Base-by-base conservation (phyloP, 2,113 vertebrate species). In the Hydropotes inermis region DNA sequence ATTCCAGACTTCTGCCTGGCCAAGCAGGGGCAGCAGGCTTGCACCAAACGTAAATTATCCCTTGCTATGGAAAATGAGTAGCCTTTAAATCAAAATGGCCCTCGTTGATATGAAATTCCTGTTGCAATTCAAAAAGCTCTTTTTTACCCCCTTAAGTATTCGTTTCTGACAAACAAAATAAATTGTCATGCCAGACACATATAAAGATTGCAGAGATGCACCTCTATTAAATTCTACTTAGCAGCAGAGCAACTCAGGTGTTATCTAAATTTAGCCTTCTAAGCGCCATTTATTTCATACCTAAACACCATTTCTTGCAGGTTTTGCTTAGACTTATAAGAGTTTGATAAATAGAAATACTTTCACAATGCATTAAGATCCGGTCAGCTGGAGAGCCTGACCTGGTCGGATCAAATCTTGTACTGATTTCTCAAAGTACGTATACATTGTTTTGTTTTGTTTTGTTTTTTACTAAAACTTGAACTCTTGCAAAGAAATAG, bases 151-250 rank as follows among this genome's bases (percentile, higher is more conserved):
- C 82, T 94, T 67, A 94, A 90, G 93, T n/a, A 98, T 97, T 97
- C 83, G 2, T 92, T 97, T 96, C 95, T 98, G 94, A 97, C 91
- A 97, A 98, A 95, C 91, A 98, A 98, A 97, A 97, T 89, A 96
- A 97, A 98, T 97, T 97, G 64, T 91, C 96, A 97, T 95, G 93
- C 97, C 74, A 87, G 92, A 93, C 67, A 96, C 95, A 98, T 55
- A 86, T 23, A 74, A 91, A 94, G 95, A 98, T 95, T 95, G 70
- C 83, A 76, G 87, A 95, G 89, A 98, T 96, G 84, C 82, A 94
- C 93, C 88, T 95, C 97, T 95, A 95, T 97, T 98, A 97, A 98
- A 97, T 93, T 97, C 95, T 97, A 92, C 97, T 97, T 97, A 98
- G 81, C 58, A 47, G 87, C 86, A 95, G 93, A 98, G 83, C 43